A percentile compares a stretch with the other conserved stretches of the same genome.
Evolutionary conservation across 2,113 vertebrate genomes (phyloP).

Genomic region (Hypomesus transpacificus): DNA sequence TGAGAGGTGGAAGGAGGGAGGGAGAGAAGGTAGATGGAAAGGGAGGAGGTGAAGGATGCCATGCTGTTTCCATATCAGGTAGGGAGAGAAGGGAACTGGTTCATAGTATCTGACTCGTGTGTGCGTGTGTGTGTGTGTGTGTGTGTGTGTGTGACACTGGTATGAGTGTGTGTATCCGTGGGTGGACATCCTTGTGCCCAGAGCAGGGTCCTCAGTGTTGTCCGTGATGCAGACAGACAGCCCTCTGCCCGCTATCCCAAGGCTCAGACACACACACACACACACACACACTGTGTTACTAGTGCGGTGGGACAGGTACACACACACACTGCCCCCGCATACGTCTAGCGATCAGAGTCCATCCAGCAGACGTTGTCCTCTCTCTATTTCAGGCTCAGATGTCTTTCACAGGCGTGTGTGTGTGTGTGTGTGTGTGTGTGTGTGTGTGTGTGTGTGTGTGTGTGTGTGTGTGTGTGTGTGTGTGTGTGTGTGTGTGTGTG

Average conservation of each 20-base stretch:
- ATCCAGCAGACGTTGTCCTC: constrained; percentile 39
- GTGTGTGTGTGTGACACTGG: background rate
- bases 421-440: too few relatives aligned
- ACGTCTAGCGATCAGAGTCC: constrained; percentile 35
- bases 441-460: too few relatives aligned
- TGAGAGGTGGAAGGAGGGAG: background rate
- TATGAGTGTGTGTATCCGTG: constrained; percentile 15
- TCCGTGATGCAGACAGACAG: constrained; percentile 57
- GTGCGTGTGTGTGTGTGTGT: too few relatives aligned
- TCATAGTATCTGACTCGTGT: too few relatives aligned
- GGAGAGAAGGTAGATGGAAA: background rate
- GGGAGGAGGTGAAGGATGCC: background rate
- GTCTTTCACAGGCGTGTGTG: too few relatives aligned
- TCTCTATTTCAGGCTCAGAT: too few relatives aligned
- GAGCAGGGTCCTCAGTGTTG: background rate
- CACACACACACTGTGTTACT: constrained; percentile 8
- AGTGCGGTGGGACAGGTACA: too few relatives aligned
- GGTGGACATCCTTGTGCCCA: too few relatives aligned
- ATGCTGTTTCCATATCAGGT: background rate
- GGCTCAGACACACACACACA: constrained; percentile 9
- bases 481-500: too few relatives aligned
- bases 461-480: too few relatives aligned
- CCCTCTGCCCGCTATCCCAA: constrained; percentile 37
- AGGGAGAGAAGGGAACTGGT: background rate
- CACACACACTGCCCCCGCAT: constrained; percentile 21